A percentile compares a stretch with the other conserved stretches of the same genome.
Conservation (phyloP, 2,113 vertebrate genomes). For the Pseudonaja textilis region DNA sequence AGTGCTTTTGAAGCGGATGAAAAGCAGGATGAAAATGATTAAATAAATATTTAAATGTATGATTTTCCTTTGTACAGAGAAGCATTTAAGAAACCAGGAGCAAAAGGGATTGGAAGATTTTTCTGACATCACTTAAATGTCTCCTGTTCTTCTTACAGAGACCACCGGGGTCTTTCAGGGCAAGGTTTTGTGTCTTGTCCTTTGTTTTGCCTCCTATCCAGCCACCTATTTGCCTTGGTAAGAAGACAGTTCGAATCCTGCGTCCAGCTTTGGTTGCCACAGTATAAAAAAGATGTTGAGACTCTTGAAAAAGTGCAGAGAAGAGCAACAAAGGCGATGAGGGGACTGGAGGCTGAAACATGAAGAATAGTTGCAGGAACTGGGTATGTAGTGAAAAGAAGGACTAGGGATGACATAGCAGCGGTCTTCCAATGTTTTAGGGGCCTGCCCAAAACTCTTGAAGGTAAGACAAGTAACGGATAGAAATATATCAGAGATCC, state of each 20-base stretch:
- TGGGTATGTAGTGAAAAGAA: not conserved
- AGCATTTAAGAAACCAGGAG: not conserved
- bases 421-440: not conserved
- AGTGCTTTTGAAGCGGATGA: not conserved
- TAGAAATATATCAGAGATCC: not conserved
- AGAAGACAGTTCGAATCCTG: not conserved
- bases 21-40: not conserved
- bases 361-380: not conserved
- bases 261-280: not conserved
- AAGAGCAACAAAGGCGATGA: too few relatives aligned
- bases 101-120: not conserved
- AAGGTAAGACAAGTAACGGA: not conserved
- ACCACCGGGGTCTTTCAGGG: not conserved
- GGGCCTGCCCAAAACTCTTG: not conserved
- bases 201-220: not conserved
- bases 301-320: not conserved
- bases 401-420: not conserved
- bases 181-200: not conserved
- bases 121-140: not conserved
- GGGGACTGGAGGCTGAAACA: not conserved
- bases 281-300: not conserved
- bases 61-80: not conserved
- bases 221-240: not conserved
- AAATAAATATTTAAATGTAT: not conserved
- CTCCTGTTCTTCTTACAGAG: not conserved